phyloP scores from a whole-genome alignment of 1,140 invertebrate species.

The Nasonia giraulti region DNA sequence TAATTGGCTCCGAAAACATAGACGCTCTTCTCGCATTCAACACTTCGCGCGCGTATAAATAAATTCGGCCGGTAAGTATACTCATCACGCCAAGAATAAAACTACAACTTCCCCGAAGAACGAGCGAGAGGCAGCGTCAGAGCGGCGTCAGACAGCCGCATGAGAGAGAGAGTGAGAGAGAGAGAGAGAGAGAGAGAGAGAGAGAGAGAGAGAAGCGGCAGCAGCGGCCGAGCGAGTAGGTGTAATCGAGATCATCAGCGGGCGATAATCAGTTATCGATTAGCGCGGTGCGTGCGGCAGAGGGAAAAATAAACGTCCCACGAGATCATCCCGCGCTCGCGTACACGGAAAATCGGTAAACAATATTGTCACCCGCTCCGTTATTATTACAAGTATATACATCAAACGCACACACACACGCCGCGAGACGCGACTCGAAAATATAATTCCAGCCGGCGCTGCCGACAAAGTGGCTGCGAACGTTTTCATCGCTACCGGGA shows the following conservation, averaged over 20 bases:
- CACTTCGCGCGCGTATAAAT: slow-evolving; percentile 5
- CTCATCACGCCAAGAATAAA: slow-evolving; percentile 32
- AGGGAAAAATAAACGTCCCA: slow-evolving; percentile 35
- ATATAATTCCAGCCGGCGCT: slow-evolving; percentile 15
- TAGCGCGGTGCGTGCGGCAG: not conserved
- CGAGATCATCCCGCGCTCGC: not conserved
- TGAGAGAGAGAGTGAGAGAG: not conserved
- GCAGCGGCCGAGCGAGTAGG: not conserved
- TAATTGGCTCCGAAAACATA: slow-evolving; percentile 19
- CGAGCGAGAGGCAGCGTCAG: not conserved
- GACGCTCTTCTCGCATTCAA: slow-evolving; percentile 7
- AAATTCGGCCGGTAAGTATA: slow-evolving; percentile 24
- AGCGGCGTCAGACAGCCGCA: not conserved
- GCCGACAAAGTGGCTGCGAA: not conserved
- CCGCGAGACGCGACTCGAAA: not conserved
- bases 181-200: not conserved
- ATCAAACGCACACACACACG: not conserved
- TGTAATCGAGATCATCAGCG: slow-evolving; percentile 35
- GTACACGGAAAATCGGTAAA: not conserved
- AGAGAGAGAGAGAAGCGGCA: not conserved
- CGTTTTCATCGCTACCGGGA: slow-evolving; percentile 34
- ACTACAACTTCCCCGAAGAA: slow-evolving; percentile 40
- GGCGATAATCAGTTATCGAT: slow-evolving; percentile 43
- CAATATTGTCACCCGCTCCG: not conserved
- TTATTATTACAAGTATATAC: slow-evolving; percentile 2